phyloP scores from a whole-genome alignment of 2,797 vertebrate species.

The Florisuga fusca region DNA sequence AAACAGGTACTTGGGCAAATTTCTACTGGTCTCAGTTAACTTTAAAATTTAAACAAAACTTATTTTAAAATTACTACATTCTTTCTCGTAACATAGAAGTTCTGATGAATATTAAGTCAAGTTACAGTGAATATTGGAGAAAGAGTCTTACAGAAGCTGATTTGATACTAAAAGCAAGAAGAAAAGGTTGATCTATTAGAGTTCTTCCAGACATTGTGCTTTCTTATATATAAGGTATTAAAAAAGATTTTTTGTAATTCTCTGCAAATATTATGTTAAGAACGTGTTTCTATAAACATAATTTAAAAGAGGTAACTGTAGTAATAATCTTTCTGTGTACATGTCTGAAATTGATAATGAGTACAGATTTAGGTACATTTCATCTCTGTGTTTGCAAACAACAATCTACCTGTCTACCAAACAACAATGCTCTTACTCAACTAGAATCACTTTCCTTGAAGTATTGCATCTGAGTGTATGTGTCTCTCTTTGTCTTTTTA shows the following conservation, averaged over 20 bases:
- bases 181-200: not conserved
- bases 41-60: not conserved
- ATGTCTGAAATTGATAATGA: not conserved
- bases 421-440: not conserved
- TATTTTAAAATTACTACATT: not conserved
- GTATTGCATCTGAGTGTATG: not conserved
- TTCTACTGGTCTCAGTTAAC: not conserved
- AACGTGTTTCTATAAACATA: not conserved
- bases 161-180: not conserved
- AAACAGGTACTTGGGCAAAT: not conserved
- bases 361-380: not conserved
- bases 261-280: not conserved
- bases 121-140: not conserved
- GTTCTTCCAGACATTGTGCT: not conserved
- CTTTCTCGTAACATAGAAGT: not conserved
- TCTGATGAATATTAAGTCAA: not conserved
- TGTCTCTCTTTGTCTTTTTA: not conserved
- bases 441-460: not conserved
- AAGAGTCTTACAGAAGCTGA: not conserved
- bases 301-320: not conserved
- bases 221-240: not conserved
- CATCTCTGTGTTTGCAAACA: not conserved
- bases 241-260: not conserved
- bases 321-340: not conserved
- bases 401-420: not conserved